Base-by-base conservation (phyloP, 2,797 vertebrate genomes). In the Brachymystax lenok region DNA sequence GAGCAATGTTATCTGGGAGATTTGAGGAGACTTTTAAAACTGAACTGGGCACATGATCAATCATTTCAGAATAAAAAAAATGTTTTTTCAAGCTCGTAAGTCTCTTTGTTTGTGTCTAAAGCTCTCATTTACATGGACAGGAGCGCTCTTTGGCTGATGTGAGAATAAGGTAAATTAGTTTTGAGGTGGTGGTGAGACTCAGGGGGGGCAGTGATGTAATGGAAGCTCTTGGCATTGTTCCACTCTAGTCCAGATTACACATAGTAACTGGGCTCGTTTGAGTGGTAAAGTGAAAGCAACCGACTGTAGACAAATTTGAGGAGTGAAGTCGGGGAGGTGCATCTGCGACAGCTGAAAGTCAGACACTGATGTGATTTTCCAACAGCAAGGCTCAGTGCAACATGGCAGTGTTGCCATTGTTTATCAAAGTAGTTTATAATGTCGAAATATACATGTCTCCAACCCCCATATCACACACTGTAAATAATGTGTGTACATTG, bases 1-100 rank as follows among this genome's bases (percentile, higher is more conserved):
- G 76, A 91, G 74, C 79, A 83, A 80, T 85, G 82, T 86, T 85
- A 85, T 84, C 78, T 82, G 83, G 68, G 78, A 91, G 82, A 86
- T 88, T 85, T 82, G 84, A 86, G 77, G 78, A 89, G 61, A 88
- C 50, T 33, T 90, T 86, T 86, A 79, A 73, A 88, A 75, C 71
- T n/a, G 50, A 89, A 86, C 83, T 24, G 79, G 83, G 88, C 88
- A 92, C 86, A 90, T 87, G 85, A 89, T 81, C 72, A 89, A 84
- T 93, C 91, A 92, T 94, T 92, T 93, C 88, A 89, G 87, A 94
- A 94, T 93, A 93, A 95, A 93, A 95, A 91, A 88, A 78, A 84
- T 84, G 75, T 88, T 93, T 90, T 89, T 93, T 90, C 87, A 90
- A 90, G 71, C 14, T 28, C 68, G 59, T 13, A 75, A 10, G 77